Evolutionary conservation across 2,888 invertebrate species (phyloP), one percentile per base, ranked within the genome.

Genomic region (Cheilosia grossa): DNA sequence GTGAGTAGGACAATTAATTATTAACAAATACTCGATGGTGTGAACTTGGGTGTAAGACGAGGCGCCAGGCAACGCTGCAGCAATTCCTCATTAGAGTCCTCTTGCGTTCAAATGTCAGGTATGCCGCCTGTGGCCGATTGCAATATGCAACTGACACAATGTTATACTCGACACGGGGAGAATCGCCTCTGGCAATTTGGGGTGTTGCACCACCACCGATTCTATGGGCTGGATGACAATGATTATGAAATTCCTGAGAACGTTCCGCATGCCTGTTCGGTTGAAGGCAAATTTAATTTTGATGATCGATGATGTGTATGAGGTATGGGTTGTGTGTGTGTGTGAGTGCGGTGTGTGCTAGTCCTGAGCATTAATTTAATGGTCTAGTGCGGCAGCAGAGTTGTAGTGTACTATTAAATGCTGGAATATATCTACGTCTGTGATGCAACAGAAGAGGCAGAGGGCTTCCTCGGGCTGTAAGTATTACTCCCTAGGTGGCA

Each of bases 1-100:
- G 93, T 94, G 91, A 92, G 93, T 89, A 51, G 47, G 74, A 58
- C 56, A 73, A 75, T 80, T 87, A 75, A 59, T 80, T 73, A 80
- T 83, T 75, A 72, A 83, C 42, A 75, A 75, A 72, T 74, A 27
- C 37, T 30, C 56, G 49, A 47, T 6, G 17, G 33, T 19, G 33
- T 61, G 49, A 13, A 27, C 15, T 24, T 54, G n/a, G 58, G 51
- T 19, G 27, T 17, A n/a, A 10, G 21, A 10, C 10, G 9, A 19
- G 49, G 10, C 49, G 3, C 17, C 27, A 19, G 21, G 15, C 24
- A 15, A 15, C 1, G 13, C 42, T 9, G 30, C 61, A 17, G 9
- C 51, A 51, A 51, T 27, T 19, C 19, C 67, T 44, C 54, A 64
- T 66, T n/a, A 63, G 21, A 56, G 17, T 30, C 24, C 47, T 53